Evolutionary conservation across 2,797 vertebrate genomes (phyloP), one percentile per base, ranked within the genome.

Genomic region (Melopsittacus undulatus): DNA sequence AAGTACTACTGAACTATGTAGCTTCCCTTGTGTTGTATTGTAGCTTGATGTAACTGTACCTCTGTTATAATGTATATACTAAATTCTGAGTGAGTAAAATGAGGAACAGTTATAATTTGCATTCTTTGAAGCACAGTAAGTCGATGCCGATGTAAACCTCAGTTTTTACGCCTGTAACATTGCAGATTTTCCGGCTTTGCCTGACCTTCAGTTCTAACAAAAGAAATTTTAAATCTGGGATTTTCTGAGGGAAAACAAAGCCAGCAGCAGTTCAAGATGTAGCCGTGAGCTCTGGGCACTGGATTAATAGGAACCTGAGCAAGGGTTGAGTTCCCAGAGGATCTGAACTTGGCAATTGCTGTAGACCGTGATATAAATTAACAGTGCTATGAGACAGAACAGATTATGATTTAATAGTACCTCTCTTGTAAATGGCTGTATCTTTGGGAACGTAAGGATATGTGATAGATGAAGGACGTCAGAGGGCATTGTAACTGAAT

Each of bases 1-100:
- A 94, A 76, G 13, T 29, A 56, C n/a, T 46, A 27, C 36, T 56
- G 52, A 83, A 34, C 24, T 27, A 32, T 0, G 0, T 43, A 56
- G 0, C 10, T 49, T 46, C 29, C 29, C 24, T 51, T 48, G 38
- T 1, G 0, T 32, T 51, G 11, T 10, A 16, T 14, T 32, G 9
- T n/a, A 57, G 5, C 20, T 77, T 56, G 42, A 48, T 11, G 2
- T 40, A 73, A 29, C 49, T 45, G 11, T 57, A 13, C 38, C 19
- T 62, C 15, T 61, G 17, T 73, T 77, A 56, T 3, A 43, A 0
- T 1, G 12, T 5, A 9, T 32, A 29, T 17, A 54, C 8, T 23
- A 20, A 40, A 51, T 54, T 83, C 22, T 48, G 38, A 67, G 9
- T 64, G 10, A 13, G 16, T 52, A 83, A 80, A 83, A 74, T 3